Percentiles rank a stretch among this genome's conserved stretches.
phyloP scores from a whole-genome alignment of 2,113 vertebrate genomes.

The Myotis brandtii region DNA sequence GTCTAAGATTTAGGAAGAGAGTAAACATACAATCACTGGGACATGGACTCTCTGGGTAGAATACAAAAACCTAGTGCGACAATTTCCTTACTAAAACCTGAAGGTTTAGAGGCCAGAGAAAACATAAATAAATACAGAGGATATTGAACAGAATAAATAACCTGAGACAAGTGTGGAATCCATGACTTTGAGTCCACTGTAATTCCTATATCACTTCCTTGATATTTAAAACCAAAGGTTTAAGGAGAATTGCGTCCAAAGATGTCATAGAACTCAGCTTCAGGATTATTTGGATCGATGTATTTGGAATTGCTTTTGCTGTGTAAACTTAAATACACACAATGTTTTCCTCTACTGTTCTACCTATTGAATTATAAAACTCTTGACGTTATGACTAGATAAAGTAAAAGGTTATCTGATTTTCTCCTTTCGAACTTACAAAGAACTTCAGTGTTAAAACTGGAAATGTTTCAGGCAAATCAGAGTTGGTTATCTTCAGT shows the following conservation, averaged over 20 bases:
- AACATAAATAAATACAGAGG: constrained; percentile 60
- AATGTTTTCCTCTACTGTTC: neutral
- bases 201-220: constrained; percentile 40
- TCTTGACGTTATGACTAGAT: neutral
- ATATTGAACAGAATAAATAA: constrained; percentile 68
- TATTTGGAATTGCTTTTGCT: constrained; percentile 52
- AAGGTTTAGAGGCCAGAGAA: constrained; percentile 36
- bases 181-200: constrained; percentile 16
- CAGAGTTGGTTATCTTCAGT: neutral
- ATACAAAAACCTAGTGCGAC: constrained; percentile 19
- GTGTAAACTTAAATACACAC: neutral
- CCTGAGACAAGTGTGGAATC: constrained; percentile 8
- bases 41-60: constrained; percentile 22
- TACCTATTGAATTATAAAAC: constrained; percentile 39
- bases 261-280: constrained; percentile 25
- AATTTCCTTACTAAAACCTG: constrained; percentile 53
- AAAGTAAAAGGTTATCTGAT: neutral
- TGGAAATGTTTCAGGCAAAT: neutral
- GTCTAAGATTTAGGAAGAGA: constrained; percentile 62
- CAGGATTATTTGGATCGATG: constrained; percentile 45
- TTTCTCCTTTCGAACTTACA: neutral
- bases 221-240: constrained; percentile 46
- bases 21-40: constrained; percentile 58
- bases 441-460: neutral
- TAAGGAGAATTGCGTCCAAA: constrained; percentile 33